Base-by-base conservation (phyloP, 2,797 vertebrate species). In the Molossus alvarezi region DNA sequence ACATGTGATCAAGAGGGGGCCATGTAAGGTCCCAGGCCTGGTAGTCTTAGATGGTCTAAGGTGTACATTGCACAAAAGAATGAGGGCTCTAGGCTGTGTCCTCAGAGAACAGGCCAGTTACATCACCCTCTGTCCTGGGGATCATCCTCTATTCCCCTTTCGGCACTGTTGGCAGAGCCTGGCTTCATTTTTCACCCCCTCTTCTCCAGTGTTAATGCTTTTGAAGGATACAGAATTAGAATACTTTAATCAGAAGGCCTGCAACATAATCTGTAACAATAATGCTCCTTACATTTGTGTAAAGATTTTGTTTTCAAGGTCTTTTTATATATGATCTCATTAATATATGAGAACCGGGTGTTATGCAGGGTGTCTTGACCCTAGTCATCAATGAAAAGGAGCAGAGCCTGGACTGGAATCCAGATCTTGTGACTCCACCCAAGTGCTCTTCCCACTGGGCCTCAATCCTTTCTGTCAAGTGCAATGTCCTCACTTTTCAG, bases 61-160 rank as follows among this genome's bases (percentile, higher is more conserved):
- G 45, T 11, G 0, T 3, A 0, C 14, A 0, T 7, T 51, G 25
- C 29, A n/a, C 1, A 13, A 11, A 17, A 23, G 58, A 13, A 48
- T 29, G 4, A 53, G 29, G 37, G 21, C 60, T 55, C 12, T 18
- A 29, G 9, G 64, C 41, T 25, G 75, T 33, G 37, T 69, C 51
- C 58, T 81, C 37, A 45, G 64, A 25, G 51, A 72, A 25, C 13
- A 62, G 15, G 13, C 17, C 3, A 0, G 18, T 1, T 7, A 2
- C 53, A 0, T 27, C 60, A 0, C 45, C 76, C 8, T 33, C 23
- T 2, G 27, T 0, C 4, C 25, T 18, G 2, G 2, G 3, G 4
- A 0, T 13, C 4, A 1, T 33, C 18, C 2, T 14, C 18, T 1
- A 0, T 21, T 20, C 11, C 27, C 71, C 58, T 53, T 55, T 25